Base-by-base conservation (phyloP, 2,113 vertebrate species). In the Myodes glareolus region DNA sequence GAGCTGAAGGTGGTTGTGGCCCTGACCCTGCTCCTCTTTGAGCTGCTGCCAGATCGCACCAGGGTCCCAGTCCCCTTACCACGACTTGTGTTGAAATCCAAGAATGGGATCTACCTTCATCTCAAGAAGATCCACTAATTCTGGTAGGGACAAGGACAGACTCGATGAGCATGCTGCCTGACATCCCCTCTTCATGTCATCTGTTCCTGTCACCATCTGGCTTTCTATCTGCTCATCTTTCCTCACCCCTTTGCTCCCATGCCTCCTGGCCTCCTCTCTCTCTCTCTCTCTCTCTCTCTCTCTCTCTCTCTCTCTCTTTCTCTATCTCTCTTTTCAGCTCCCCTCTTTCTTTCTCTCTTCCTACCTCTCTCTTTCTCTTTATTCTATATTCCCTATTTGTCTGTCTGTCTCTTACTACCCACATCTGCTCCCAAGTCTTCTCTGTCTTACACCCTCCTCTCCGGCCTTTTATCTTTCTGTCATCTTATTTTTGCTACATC, bases 1-100 rank as follows among this genome's bases (percentile, higher is more conserved):
- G 99, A 99, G 98, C 96, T 99, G 97, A 99, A 99, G 96, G 99
- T 99, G 68, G 98, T 91, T 0, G 97, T 98, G 1, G 99, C 99
- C 17, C 73, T 99, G 96, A 98, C 98, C 0, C 97, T 99, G 23
- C 98, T 98, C 61, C 96, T 97, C 91, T 99, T 99, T 95, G 98
- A 98, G 68, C 92, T 99, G 70, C 92, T 25, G 1, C 98, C 97
- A 0, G 98, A 99, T 7, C 75, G 84, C 0, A 94, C 92, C 87
- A 97, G 1, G 8, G 7, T 96, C 45, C 98, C 98, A 0, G 31
- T 29, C 0, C 97, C 90, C n/a, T 0, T 84, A 1, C 5, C 97
- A 0, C 91, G 94, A 89, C 0, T 99, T 14, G 65, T 99, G 82
- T 97, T 99, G 55, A 98, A 94, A 77, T 99, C 99, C 3, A 78